Evolutionary conservation across 2,113 vertebrate genomes (phyloP).

Genomic region (Progne subis): DNA sequence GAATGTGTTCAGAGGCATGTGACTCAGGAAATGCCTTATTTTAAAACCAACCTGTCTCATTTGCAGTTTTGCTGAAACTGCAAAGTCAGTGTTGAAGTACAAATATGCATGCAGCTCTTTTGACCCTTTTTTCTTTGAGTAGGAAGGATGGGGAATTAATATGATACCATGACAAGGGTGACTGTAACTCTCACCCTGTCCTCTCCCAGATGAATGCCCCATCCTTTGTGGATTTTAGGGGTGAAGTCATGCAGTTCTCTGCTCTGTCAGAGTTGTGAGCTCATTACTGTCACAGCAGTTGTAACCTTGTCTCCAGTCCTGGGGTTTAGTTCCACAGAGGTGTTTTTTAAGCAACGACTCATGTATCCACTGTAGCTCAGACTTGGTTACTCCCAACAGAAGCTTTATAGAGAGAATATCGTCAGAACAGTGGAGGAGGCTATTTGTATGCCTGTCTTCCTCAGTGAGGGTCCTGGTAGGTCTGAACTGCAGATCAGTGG

Average conservation of each 20-base stretch:
- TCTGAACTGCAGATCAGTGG: background rate
- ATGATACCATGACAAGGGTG: background rate
- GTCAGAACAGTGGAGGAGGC: background rate
- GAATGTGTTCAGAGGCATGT: background rate
- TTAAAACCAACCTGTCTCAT: background rate
- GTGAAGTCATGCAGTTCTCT: background rate
- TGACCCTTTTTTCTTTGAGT: background rate
- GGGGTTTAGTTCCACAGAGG: background rate
- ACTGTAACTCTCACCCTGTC: background rate
- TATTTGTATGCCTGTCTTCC: background rate
- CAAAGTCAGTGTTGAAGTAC: background rate
- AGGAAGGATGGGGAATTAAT: background rate
- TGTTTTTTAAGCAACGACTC: background rate
- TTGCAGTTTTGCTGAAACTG: background rate
- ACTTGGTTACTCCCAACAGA: background rate
- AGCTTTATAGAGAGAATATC: background rate
- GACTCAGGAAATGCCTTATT: background rate
- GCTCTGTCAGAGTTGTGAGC: background rate
- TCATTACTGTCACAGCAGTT: background rate
- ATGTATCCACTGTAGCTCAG: background rate
- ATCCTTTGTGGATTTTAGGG: background rate
- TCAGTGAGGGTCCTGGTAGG: background rate
- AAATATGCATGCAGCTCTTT: background rate
- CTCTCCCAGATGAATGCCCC: background rate
- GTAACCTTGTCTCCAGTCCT: background rate